Conservation (phyloP, 2,113 vertebrate species). For the Cryptomyrus ogoouensis region DNA sequence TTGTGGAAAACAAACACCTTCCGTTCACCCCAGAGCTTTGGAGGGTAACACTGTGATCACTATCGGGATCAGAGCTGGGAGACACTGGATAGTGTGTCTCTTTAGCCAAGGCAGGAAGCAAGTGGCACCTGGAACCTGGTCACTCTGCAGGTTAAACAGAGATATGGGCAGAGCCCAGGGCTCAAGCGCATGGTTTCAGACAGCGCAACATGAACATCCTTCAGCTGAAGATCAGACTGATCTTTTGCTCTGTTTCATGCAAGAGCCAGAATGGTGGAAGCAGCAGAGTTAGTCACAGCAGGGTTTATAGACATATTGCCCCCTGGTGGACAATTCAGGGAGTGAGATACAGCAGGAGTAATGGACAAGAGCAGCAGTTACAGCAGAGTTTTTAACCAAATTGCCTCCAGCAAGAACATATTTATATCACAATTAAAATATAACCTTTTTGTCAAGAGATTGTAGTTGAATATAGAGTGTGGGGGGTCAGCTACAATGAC, state of each 20-base stretch:
- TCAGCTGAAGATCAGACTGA: neutral
- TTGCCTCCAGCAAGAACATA: neutral
- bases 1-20: conserved; percentile 29
- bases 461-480: neutral
- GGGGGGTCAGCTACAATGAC: neutral
- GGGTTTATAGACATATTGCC: neutral
- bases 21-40: conserved; percentile 21
- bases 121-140: neutral
- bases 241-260: neutral
- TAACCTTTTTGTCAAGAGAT: neutral
- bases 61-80: neutral
- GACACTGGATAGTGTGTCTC: neutral
- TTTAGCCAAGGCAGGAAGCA: neutral
- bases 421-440: neutral
- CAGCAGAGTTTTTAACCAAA: neutral
- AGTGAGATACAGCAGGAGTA: neutral
- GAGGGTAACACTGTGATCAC: neutral
- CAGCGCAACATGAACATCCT: neutral
- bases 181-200: conserved; percentile 1
- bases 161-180: neutral
- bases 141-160: neutral
- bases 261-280: conserved; percentile 1
- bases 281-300: conserved; percentile 2
- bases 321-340: neutral
- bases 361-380: conserved; percentile 1